Conservation (phyloP, 2,888 invertebrate species). For the Physocephala rufipes region DNA sequence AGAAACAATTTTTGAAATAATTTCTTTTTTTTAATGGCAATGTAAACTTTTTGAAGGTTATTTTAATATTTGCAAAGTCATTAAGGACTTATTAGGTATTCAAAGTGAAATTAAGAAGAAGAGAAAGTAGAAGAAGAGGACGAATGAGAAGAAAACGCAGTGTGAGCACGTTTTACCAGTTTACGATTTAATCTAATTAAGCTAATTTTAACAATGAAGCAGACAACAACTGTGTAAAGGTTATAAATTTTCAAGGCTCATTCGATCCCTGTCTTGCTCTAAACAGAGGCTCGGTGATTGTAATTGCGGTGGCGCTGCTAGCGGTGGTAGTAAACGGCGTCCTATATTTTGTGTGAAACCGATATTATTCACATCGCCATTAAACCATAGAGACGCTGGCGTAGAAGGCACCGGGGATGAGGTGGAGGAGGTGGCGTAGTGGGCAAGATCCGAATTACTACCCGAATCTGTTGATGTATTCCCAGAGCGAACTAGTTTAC, state of each 20-base stretch:
- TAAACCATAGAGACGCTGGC: background rate
- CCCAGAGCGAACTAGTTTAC: background rate
- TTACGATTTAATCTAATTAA: constrained; percentile 16
- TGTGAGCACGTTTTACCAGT: background rate
- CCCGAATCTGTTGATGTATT: too few species aligned
- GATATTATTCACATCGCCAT: too few species aligned
- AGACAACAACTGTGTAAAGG: background rate
- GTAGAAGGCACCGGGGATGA: background rate
- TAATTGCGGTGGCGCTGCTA: background rate
- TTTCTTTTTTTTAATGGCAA: too few species aligned
- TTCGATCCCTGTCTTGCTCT: constrained; percentile 10
- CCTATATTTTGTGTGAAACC: background rate
- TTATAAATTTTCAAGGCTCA: constrained; percentile 1
- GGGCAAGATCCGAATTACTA: too few species aligned
- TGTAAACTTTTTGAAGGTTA: too few species aligned
- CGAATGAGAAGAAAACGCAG: background rate
- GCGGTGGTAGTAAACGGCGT: constrained; percentile 5
- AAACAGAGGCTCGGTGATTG: constrained; percentile 3
- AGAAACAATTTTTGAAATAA: too few species aligned
- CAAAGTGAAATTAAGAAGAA: background rate
- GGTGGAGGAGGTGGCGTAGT: background rate
- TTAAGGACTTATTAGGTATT: constrained; percentile 4
- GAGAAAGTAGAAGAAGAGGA: too few species aligned
- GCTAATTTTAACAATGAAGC: constrained; percentile 4
- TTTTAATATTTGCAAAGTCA: constrained; percentile 11